Conservation (phyloP, 2,113 vertebrate species). For the Daphoenositta chrysoptera region DNA sequence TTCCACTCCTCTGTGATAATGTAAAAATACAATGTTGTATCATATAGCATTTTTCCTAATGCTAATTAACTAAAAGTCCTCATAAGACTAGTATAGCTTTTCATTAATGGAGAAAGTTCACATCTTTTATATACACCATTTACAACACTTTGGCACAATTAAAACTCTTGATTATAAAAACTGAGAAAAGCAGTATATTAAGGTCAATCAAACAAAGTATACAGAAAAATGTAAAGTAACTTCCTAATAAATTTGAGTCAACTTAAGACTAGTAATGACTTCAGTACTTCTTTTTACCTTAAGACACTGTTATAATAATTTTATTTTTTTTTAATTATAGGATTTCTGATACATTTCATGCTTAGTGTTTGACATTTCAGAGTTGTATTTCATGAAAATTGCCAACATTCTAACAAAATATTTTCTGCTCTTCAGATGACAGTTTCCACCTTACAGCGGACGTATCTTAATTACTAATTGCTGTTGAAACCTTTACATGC, state of each 20-base stretch:
- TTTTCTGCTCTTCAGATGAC: background rate
- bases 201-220: background rate
- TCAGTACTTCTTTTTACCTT: background rate
- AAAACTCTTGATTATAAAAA: background rate
- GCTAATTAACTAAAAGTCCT: background rate
- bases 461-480: slow-evolving; percentile 15
- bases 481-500: background rate
- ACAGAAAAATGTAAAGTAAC: background rate
- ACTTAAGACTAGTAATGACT: background rate
- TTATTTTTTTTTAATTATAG: background rate
- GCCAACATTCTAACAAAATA: background rate
- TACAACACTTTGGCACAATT: background rate
- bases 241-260: background rate
- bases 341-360: background rate
- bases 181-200: background rate
- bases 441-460: background rate
- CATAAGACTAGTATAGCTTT: background rate
- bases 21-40: background rate
- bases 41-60: background rate
- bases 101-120: background rate
- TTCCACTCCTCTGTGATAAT: background rate
- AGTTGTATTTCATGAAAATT: background rate
- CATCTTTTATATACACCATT: background rate
- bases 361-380: background rate
- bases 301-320: background rate